A percentile compares a stretch with the other conserved stretches of the same genome.
Evolutionary conservation across 2,113 vertebrate species (phyloP).

Genomic region (Zosterops borbonicus): DNA sequence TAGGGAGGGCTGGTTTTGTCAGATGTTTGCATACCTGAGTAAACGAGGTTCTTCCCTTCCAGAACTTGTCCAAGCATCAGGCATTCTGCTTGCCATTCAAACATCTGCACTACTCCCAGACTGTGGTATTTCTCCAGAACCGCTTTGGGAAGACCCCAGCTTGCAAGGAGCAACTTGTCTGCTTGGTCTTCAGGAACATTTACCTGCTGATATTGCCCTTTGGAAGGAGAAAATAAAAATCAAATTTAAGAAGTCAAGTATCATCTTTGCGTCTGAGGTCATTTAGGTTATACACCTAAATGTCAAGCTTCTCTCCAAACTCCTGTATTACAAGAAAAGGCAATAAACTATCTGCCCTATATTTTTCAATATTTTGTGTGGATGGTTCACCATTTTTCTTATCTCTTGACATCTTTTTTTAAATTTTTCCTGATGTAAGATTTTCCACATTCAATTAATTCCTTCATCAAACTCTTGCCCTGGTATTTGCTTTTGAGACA

Average conservation of each 20-base stretch:
- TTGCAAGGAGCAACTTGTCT: conserved; percentile 88
- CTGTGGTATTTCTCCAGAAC: conserved; percentile 87
- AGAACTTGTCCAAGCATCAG: conserved; percentile 87
- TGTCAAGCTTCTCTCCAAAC: background rate
- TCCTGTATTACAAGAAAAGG: background rate
- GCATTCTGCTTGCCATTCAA: conserved; percentile 97
- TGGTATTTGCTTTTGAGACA: background rate
- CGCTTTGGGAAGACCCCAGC: conserved; percentile 88
- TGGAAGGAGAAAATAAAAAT: background rate
- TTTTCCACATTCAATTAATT: background rate
- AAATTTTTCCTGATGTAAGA: background rate
- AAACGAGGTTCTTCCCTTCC: conserved; percentile 91
- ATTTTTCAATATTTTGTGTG: background rate
- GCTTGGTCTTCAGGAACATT: conserved; percentile 75
- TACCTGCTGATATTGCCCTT: conserved; percentile 75
- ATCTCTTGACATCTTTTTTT: background rate
- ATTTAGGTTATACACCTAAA: background rate
- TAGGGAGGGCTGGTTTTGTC: background rate
- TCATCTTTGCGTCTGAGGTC: background rate
- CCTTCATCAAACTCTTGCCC: background rate
- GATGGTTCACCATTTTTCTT: background rate
- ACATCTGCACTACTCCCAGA: conserved; percentile 88
- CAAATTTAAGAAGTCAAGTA: background rate
- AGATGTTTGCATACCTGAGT: conserved; percentile 84
- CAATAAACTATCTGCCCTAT: background rate